Base-by-base conservation (phyloP, 1,140 invertebrate species). In the Ostrea edulis region DNA sequence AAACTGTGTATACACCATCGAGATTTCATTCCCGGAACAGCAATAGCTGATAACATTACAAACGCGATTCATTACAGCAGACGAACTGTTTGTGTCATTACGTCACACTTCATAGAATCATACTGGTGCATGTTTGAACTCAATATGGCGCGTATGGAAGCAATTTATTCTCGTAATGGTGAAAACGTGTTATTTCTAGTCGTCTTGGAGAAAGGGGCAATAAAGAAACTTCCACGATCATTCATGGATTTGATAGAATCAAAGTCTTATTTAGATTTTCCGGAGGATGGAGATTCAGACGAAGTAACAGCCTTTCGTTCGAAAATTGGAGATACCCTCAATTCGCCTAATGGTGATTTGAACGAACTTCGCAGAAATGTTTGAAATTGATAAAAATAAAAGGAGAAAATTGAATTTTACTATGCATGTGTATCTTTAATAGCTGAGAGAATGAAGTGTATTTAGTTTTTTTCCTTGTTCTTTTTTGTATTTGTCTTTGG, bases 111-210 rank as follows among this genome's bases (percentile, higher is more conserved):
- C 91, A 95, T 96, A 0, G 95, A 95, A 89, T 97, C 96, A n/a
- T 95, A 96, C 51, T 97, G 96, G 96, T 97, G 96, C 91, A 90
- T 95, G 68, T 97, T 96, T 96, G 96, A 97, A 92, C 95, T 96
- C 11, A 96, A 96, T 87, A 94, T 92, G 92, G 91, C 91, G 12
- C 82, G 87, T 22, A 90, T 92, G 91, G 91, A 93, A 35, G 86
- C 88, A 65, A 83, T 91, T 52, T 86, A 92, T 58, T 87, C 90
- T 2, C 65, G 84, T 54, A 82, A 55, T 29, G 62, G 82, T 12
- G 68, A 85, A 77, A 82, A 85, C 44, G 58, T 85, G 58, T 17
- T 88, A 12, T 85, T 81, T 51, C 68, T 88, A 0, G 29, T 88
- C 5, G 54, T 85, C 25, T 82, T 81, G 11, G 84, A 85, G 25